Percentiles rank a stretch among this genome's conserved stretches.
Conservation (phyloP, 1,140 invertebrate genomes). For the Dendrolimus kikuchii region DNA sequence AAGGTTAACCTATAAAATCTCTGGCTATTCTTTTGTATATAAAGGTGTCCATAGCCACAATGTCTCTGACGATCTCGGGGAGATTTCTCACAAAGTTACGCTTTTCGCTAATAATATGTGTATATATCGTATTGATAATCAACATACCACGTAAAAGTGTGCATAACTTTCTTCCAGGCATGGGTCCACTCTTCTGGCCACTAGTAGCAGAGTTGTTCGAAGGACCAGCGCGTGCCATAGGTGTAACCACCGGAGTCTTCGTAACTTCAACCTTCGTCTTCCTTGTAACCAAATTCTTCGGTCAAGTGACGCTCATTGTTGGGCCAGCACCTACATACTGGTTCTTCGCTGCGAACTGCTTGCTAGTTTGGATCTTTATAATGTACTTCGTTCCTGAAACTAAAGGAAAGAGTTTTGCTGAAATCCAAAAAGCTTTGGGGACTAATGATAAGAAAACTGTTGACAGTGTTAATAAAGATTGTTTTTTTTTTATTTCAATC, state of each 20-base stretch:
- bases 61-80: no score
- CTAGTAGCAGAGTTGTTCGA: conserved; percentile 45
- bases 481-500: no score
- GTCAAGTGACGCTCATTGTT: conserved; percentile 8
- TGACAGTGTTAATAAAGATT: no score
- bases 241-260: conserved; percentile 27
- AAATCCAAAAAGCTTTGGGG: conserved; percentile 18
- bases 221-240: conserved; percentile 28
- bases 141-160: no score
- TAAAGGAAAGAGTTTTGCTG: conserved; percentile 25
- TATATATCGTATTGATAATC: no score
- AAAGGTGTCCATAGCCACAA: no score
- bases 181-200: conserved; percentile 39
- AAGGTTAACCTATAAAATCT: no score
- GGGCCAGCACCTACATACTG: conserved; percentile 18
- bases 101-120: no score
- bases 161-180: conserved; percentile 26
- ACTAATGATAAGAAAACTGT: conserved; percentile 3
- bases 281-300: conserved; percentile 9
- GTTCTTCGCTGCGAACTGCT: conserved; percentile 14
- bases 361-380: conserved; percentile 15
- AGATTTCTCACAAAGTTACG: no score
- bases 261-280: conserved; percentile 76
- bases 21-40: no score
- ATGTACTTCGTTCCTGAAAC: conserved; percentile 27